These are phyloP conservation scores for Crocuta crocuta DNA, from an alignment of 2,113 vertebrate species.

Conservation along the genomic window DNA sequence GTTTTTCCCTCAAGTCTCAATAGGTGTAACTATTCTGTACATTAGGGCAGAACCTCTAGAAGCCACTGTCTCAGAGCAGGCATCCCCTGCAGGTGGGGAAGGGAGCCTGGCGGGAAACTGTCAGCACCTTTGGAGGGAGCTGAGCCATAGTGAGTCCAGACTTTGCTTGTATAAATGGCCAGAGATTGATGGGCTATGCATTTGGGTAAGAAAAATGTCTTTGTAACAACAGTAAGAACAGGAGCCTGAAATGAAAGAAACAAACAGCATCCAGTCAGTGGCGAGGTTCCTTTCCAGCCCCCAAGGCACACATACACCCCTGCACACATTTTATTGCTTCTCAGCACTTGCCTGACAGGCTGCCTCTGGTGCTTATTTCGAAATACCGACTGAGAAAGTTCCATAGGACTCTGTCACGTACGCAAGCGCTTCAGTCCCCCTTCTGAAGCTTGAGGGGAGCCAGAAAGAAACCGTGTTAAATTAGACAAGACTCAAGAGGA, in stretches of 20 bases:
- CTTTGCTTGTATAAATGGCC: neutral
- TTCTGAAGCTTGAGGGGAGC: neutral
- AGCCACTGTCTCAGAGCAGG: conserved; percentile 30
- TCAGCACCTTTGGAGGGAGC: neutral
- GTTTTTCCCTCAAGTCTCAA: conserved; percentile 5
- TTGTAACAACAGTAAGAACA: neutral
- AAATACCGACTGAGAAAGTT: neutral
- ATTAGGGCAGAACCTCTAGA: conserved; percentile 65
- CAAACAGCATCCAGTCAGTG: neutral
- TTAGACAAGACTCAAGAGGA: neutral
- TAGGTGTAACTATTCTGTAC: conserved; percentile 13
- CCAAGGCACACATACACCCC: neutral
- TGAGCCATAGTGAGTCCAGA: fast-evolving
- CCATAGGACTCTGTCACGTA: neutral
- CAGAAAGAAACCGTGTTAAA: neutral
- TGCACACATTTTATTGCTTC: neutral
- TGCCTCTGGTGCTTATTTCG: neutral
- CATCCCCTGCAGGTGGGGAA: neutral
- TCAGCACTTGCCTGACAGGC: neutral
- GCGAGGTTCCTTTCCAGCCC: neutral
- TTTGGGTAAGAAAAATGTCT: neutral
- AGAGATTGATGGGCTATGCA: neutral
- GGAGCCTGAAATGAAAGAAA: neutral
- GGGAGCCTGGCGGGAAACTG: neutral
- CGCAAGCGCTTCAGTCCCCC: neutral